A percentile compares a stretch with the other conserved stretches of the same genome.
These are phyloP conservation scores for Ophion ellenae DNA, from an alignment of 2,888 invertebrate genomes.

Conservation along the genomic window DNA sequence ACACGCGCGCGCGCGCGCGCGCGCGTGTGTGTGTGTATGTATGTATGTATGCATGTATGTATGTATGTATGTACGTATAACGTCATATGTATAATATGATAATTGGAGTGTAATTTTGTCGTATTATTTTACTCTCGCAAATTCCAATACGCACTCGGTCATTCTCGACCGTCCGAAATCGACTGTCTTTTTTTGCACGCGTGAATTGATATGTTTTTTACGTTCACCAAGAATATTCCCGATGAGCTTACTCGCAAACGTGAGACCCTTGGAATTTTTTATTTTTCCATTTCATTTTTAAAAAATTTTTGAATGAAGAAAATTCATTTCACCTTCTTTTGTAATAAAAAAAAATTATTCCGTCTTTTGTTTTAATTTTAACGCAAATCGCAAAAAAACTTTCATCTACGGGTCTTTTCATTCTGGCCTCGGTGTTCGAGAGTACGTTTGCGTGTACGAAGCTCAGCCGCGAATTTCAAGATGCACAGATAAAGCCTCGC, in stretches of 20 bases:
- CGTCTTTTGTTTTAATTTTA: constrained; percentile 24
- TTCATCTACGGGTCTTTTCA: not conserved
- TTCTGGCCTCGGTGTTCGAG: constrained; percentile 3
- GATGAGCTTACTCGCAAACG: not conserved
- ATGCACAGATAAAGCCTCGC: constrained; percentile 34
- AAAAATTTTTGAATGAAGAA: too few species aligned
- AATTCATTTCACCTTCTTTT: not conserved
- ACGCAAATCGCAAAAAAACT: not conserved
- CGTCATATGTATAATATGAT: not conserved
- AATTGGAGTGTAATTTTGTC: constrained; percentile 20
- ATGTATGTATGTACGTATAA: not conserved
- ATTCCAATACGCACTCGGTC: not conserved
- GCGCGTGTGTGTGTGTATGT: too few species aligned
- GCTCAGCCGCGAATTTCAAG: constrained; percentile 45
- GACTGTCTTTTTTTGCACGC: not conserved
- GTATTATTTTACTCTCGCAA: not conserved
- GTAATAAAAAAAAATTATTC: not conserved
- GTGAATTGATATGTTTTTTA: constrained; percentile 46
- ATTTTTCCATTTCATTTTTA: not conserved
- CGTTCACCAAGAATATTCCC: constrained; percentile 32
- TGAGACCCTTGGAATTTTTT: not conserved
- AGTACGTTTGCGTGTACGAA: constrained; percentile 10
- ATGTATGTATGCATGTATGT: not conserved
- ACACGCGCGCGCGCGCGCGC: too few species aligned
- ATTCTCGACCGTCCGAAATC: not conserved